Evolutionary conservation across 2,888 invertebrate genomes (phyloP).

Genomic region (Chrysolina oricalcia): DNA sequence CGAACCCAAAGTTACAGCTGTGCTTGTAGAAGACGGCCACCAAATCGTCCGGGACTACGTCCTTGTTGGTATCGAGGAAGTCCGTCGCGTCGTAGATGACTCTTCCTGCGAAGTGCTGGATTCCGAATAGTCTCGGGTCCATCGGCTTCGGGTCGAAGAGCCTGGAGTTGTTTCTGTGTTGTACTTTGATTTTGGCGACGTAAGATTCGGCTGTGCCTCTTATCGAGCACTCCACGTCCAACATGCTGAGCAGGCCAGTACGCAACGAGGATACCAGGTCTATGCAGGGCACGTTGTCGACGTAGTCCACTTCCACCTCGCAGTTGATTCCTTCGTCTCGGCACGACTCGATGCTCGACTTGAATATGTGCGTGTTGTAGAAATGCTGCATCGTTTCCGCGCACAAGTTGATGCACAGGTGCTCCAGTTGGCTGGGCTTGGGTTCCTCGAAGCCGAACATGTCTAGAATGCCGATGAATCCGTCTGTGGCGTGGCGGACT

Average conservation of each 20-base stretch:
- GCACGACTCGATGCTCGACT: conserved; percentile 93
- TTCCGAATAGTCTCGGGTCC: conserved; percentile 88
- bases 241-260: conserved; percentile 91
- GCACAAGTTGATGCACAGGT: conserved; percentile 94
- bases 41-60: conserved; percentile 92
- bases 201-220: conserved; percentile 87
- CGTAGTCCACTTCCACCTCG: conserved; percentile 93
- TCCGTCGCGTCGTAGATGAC: conserved; percentile 92
- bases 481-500: conserved; percentile 93
- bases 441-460: conserved; percentile 98
- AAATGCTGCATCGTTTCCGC: conserved; percentile 99
- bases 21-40: conserved; percentile 94
- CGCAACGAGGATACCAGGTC: conserved; percentile 95
- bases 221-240: conserved; percentile 93
- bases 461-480: conserved; percentile 95
- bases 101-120: conserved; percentile 91
- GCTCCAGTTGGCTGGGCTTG: conserved; percentile 91
- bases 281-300: conserved; percentile 96
- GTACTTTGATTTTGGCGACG: conserved; percentile 84
- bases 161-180: conserved; percentile 88
- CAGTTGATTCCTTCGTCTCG: conserved; percentile 93
- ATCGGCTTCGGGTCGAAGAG: conserved; percentile 86
- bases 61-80: conserved; percentile 93
- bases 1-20: conserved; percentile 96
- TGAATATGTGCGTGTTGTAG: conserved; percentile 97